Evolutionary conservation across 2,888 invertebrate genomes (phyloP).

Genomic region (Drosophila acutilabella): DNA sequence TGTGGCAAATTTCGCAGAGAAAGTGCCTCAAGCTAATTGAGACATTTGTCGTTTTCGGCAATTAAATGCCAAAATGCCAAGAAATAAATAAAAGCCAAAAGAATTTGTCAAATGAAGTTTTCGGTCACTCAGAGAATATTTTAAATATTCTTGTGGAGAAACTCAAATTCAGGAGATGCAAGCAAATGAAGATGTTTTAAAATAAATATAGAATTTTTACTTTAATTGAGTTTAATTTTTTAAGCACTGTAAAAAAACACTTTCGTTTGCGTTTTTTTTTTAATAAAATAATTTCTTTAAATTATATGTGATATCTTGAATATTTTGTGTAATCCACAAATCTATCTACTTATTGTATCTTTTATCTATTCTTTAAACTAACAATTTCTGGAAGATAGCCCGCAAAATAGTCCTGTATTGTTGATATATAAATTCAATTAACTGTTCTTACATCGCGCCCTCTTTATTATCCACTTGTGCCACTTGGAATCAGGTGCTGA

Average conservation of each 20-base stretch:
- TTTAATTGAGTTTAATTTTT: too few relatives aligned
- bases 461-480: conserved; percentile 17
- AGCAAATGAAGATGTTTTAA: too few relatives aligned
- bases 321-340: too few relatives aligned
- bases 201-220: too few relatives aligned
- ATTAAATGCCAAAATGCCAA: conserved; percentile 28
- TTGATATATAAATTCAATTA: neutral
- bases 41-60: conserved; percentile 63
- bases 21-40: conserved; percentile 64
- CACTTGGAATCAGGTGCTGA: neutral
- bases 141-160: neutral
- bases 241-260: too few relatives aligned
- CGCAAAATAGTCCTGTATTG: neutral
- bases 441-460: neutral
- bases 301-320: too few relatives aligned
- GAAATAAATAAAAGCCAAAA: neutral
- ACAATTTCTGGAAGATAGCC: too few relatives aligned
- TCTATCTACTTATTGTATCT: too few relatives aligned
- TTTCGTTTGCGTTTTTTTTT: too few relatives aligned
- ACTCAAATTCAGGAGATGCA: too few relatives aligned
- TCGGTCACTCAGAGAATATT: neutral
- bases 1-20: conserved; percentile 43
- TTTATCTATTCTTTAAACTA: too few relatives aligned
- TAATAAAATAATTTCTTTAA: too few relatives aligned
- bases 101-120: conserved; percentile 18